Conservation (phyloP, 2,113 vertebrate genomes). For the Dipodomys ordii region DNA sequence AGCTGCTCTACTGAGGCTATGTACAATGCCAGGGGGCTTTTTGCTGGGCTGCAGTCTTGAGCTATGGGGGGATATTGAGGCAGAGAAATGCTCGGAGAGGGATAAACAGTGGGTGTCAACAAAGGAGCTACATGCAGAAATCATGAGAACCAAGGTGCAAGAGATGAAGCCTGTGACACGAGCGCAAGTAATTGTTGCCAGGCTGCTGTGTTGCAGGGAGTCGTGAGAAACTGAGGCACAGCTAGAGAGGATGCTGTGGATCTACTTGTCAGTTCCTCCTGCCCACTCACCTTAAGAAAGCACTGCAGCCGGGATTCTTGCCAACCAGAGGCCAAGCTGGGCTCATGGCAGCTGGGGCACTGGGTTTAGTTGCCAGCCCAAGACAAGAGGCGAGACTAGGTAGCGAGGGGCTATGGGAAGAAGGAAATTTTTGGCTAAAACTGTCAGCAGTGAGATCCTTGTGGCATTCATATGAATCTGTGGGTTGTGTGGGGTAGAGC, state of each 20-base stretch:
- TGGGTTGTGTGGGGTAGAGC: neutral
- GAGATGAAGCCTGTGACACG: no score
- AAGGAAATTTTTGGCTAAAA: constrained; percentile 7
- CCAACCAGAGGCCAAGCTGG: neutral
- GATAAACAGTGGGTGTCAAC: no score
- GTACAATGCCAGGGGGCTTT: no score
- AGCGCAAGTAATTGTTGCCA: no score
- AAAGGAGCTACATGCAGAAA: neutral
- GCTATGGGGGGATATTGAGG: no score
- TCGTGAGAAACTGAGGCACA: neutral
- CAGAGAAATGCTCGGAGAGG: neutral
- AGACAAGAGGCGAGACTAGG: no score
- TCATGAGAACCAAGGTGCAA: neutral
- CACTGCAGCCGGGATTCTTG: neutral
- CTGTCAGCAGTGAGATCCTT: neutral
- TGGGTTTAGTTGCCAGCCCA: neutral
- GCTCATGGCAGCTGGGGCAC: neutral
- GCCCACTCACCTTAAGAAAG: neutral
- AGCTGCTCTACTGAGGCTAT: neutral
- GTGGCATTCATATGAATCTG: neutral
- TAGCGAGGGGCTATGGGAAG: neutral
- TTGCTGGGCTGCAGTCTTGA: neutral
- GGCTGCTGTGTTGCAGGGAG: neutral
- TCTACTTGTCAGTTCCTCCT: neutral
- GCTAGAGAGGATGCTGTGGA: neutral